Base-by-base conservation (phyloP, 2,797 vertebrate genomes). In the Sebastes diploproa region DNA sequence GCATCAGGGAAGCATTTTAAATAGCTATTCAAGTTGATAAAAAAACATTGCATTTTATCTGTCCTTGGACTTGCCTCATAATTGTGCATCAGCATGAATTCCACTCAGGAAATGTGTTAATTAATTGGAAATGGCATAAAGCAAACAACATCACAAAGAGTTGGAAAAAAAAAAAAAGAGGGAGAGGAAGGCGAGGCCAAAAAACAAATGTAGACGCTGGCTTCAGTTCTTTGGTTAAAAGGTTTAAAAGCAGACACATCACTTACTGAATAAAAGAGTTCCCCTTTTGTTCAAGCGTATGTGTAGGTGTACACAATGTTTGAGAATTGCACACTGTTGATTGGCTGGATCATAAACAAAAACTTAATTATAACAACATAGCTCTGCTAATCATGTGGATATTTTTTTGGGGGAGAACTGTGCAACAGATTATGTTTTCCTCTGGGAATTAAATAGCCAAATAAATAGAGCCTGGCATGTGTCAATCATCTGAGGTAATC, bases 401-500 rank as follows among this genome's bases (percentile, higher is more conserved):
- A 16, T 67, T 66, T 77, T 62, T 55, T 4, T 2, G 38, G 46
- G 6, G 58, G 34, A 32, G 22, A 81, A 29, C 56, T 75, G 30
- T 42, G 11, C 52, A 63, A 42, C 65, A 54, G 63, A 69, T 88
- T 61, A 36, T 62, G 36, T 61, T 78, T 77, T 32, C 65, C 59
- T 68, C 42, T 65, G 81, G 54, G 56, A 60, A 23, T 77, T 46
- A 74, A 83, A 54, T 38, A 6, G 25, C 68, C 27, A 29, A 68
- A 74, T 78, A 74, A 79, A 84, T 38, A 46, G 5, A 80, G 58
- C 25, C 46, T 73, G 77, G 67, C 64, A 73, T 72, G 55, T 88
- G 86, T 80, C 82, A 85, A 8, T 90, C 80, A 80, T 71, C 55
- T 66, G 9, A 81, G 50, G 52, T 72, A 67, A 79, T 85, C 77